A percentile compares a stretch with the other conserved stretches of the same genome.
These are phyloP conservation scores for Urechis unicinctus DNA, from an alignment of 2,888 invertebrate genomes.

Conservation along the genomic window DNA sequence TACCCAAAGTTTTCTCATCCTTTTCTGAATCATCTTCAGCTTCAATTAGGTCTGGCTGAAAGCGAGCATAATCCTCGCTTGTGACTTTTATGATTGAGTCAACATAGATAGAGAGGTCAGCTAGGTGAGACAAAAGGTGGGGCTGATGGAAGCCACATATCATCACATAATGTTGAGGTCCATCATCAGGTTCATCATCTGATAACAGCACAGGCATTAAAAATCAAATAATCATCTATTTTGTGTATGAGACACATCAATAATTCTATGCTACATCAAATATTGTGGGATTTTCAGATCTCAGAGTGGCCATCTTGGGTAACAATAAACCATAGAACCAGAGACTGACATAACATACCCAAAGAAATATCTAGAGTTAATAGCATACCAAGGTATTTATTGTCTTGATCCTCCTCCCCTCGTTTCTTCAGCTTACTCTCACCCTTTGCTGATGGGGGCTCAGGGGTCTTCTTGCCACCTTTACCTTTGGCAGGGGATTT, in stretches of 20 bases:
- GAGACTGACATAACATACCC: too few species aligned
- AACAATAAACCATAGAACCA: too few species aligned
- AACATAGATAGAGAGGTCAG: constrained; percentile 39
- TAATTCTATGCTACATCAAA: too few species aligned
- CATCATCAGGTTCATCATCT: constrained; percentile 52
- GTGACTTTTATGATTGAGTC: constrained; percentile 29
- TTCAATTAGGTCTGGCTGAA: constrained; percentile 10
- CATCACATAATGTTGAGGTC: constrained; percentile 45
- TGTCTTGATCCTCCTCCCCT: constrained; percentile 46
- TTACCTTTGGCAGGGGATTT: constrained; percentile 38
- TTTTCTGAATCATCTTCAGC: constrained; percentile 22
- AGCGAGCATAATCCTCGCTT: constrained; percentile 31
- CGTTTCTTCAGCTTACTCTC: constrained; percentile 46
- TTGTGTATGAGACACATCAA: neutral
- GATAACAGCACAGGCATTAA: constrained; percentile 5
- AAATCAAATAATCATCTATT: neutral
- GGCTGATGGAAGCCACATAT: constrained; percentile 43
- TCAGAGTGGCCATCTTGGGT: too few species aligned
- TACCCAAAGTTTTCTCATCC: constrained; percentile 38
- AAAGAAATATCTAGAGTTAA: too few species aligned
- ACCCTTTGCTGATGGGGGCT: constrained; percentile 42
- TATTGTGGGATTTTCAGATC: too few species aligned
- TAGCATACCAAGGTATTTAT: constrained; percentile 44
- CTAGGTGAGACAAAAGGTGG: constrained; percentile 33
- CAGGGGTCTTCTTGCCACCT: constrained; percentile 47